phyloP scores from a whole-genome alignment of 2,797 vertebrate genomes.

The Menidia menidia region DNA sequence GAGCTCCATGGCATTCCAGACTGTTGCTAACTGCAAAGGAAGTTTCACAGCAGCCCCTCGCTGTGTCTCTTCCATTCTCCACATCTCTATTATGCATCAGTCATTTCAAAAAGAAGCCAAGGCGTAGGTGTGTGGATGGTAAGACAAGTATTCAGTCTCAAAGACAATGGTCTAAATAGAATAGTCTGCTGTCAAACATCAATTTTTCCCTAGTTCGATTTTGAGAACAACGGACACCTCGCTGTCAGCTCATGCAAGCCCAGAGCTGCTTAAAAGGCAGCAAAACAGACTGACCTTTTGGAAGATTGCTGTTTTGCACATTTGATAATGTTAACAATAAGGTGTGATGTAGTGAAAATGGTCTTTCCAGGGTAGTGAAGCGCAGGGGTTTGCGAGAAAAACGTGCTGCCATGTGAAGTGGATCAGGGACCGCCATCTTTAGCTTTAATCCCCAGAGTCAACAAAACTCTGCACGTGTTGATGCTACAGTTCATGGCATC shows the following conservation, averaged over 20 bases:
- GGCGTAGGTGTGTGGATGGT: constrained; percentile 27
- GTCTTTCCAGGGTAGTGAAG: constrained; percentile 2
- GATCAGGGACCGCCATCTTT: constrained; percentile 15
- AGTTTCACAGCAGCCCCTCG: background rate
- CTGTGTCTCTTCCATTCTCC: constrained; percentile 1
- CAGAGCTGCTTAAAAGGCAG: constrained; percentile 13
- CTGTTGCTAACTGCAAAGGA: constrained; percentile 10
- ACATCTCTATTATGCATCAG: constrained; percentile 9
- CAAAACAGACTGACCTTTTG: constrained; percentile 25
- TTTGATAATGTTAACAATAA: constrained; percentile 30
- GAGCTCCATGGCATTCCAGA: constrained; percentile 30
- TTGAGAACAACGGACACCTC: constrained; percentile 38
- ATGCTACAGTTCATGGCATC: constrained; percentile 33
- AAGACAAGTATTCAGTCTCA: constrained; percentile 4
- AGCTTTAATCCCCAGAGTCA: constrained; percentile 49
- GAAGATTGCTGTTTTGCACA: constrained; percentile 15
- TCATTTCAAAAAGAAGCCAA: constrained; percentile 21
- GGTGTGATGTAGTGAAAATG: constrained; percentile 4
- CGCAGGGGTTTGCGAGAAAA: constrained; percentile 7
- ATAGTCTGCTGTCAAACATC: constrained; percentile 41
- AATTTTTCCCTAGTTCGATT: constrained; percentile 31
- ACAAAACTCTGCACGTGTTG: constrained; percentile 34
- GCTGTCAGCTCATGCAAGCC: constrained; percentile 25
- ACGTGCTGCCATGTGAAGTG: constrained; percentile 11
- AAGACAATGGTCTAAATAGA: constrained; percentile 24